These are phyloP conservation scores for Netta rufina DNA, from an alignment of 2,797 vertebrate species.

Conservation along the genomic window DNA sequence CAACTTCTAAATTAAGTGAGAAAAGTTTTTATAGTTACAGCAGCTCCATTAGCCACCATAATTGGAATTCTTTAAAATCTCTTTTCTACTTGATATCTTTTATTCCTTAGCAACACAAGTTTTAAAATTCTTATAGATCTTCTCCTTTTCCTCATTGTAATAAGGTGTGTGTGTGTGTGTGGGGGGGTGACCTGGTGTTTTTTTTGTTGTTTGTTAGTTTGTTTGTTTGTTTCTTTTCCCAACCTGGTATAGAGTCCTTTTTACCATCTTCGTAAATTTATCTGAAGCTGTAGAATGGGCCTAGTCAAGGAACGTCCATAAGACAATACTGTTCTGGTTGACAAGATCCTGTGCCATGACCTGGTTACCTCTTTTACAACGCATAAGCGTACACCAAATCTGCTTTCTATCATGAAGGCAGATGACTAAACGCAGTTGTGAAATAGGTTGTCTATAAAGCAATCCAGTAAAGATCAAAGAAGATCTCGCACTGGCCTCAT, in stretches of 20 bases:
- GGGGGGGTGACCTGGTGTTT: too few relatives aligned
- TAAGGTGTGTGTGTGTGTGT: too few relatives aligned
- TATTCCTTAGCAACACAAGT: not conserved
- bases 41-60: not conserved
- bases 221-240: not conserved
- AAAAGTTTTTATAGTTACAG: not conserved
- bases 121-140: not conserved
- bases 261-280: not conserved
- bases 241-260: not conserved
- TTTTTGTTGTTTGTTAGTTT: too few relatives aligned
- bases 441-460: constrained; percentile 45
- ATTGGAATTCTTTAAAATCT: not conserved
- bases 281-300: not conserved
- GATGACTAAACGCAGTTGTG: constrained; percentile 59
- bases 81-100: not conserved
- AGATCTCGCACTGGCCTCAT: not conserved
- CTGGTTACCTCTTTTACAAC: not conserved
- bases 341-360: not conserved
- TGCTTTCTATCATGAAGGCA: constrained; percentile 46
- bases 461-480: constrained; percentile 47
- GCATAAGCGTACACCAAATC: not conserved
- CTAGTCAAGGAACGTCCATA: not conserved
- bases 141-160: not conserved
- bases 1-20: not conserved
- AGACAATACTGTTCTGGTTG: not conserved